These are phyloP conservation scores for Pycnomerus fuliginosus DNA, from an alignment of 2,888 invertebrate genomes.

Conservation along the genomic window DNA sequence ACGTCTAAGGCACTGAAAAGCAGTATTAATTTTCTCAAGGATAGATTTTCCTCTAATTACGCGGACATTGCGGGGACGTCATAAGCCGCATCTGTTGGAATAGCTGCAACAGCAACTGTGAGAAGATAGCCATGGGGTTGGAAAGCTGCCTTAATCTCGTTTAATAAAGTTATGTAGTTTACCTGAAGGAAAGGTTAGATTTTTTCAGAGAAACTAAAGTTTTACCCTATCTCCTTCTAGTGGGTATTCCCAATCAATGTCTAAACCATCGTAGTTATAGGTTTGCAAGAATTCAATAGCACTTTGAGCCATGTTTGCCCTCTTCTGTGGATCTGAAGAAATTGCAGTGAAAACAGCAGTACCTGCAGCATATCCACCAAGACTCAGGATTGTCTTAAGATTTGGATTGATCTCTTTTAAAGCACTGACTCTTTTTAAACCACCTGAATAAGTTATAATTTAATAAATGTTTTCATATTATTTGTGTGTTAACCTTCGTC, in stretches of 20 bases:
- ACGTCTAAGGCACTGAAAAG: neutral
- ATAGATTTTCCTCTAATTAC: constrained; percentile 47
- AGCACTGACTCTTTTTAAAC: constrained; percentile 29
- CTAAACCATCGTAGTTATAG: constrained; percentile 37
- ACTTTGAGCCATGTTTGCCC: constrained; percentile 33
- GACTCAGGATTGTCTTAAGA: constrained; percentile 34
- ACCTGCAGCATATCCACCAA: constrained; percentile 33
- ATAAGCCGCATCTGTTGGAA: constrained; percentile 53
- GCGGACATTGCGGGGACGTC: constrained; percentile 57
- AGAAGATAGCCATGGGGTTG: constrained; percentile 54
- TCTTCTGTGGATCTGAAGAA: constrained; percentile 28
- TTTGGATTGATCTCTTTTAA: constrained; percentile 34
- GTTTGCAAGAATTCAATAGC: constrained; percentile 30
- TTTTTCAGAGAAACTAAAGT: constrained; percentile 4
- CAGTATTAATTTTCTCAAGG: constrained; percentile 55
- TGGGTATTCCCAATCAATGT: constrained; percentile 40
- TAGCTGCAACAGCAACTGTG: constrained; percentile 60
- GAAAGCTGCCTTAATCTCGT: constrained; percentile 51
- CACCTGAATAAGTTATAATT: constrained; percentile 5
- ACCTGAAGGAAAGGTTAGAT: constrained; percentile 20
- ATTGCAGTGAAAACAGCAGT: constrained; percentile 29
- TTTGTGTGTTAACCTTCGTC: constrained; percentile 12
- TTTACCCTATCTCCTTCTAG: constrained; percentile 27
- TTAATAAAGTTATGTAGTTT: constrained; percentile 27
- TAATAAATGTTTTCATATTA: neutral